Evolutionary conservation across 2,113 vertebrate genomes (phyloP), one percentile per base, ranked within the genome.

Genomic region (Vireo altiloquus): DNA sequence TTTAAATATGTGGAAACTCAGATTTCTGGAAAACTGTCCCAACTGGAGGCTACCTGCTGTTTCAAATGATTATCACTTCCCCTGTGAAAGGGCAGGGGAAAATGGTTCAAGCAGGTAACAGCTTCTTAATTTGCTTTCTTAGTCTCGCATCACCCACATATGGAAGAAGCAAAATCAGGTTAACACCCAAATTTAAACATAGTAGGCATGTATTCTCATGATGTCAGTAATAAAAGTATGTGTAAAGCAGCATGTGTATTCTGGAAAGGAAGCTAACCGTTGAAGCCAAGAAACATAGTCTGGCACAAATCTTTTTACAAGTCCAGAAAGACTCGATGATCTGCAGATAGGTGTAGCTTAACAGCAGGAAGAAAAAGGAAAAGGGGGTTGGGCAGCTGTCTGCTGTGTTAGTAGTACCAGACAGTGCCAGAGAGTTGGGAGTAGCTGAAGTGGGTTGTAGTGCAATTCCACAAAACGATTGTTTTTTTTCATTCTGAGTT

Each of bases 251-350:
- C 85, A 77, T 97, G 97, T 97, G 17, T 97, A 97, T 97, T 97
- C 97, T 97, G 97, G 97, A 98, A 97, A 84, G 96, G 93, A 97
- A 97, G 92, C 94, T 97, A 90, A 94, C 92, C 5, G 10, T 96
- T 97, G 87, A 97, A 98, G 97, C 97, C 98, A 98, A 98, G 97
- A 98, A 98, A 97, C 93, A 98, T 95, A 97, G 97, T 98, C 97
- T 98, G 97, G 97, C 94, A 96, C 96, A 96, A 96, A 97, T 98
- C 97, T 98, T 92, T 91, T 94, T 97, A 94, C 95, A 91, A 96
- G 95, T 97, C 97, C 95, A 93, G 95, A 96, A 97, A 94, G 89
- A 94, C 94, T 97, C 81, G 75, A 97, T 97, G 96, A 96, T 96
- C 91, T 95, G 74, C 92, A 97, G 96, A 97, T 94, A 97, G 93